Conservation (phyloP, 2,888 invertebrate species). For the Copidosoma aretas region DNA sequence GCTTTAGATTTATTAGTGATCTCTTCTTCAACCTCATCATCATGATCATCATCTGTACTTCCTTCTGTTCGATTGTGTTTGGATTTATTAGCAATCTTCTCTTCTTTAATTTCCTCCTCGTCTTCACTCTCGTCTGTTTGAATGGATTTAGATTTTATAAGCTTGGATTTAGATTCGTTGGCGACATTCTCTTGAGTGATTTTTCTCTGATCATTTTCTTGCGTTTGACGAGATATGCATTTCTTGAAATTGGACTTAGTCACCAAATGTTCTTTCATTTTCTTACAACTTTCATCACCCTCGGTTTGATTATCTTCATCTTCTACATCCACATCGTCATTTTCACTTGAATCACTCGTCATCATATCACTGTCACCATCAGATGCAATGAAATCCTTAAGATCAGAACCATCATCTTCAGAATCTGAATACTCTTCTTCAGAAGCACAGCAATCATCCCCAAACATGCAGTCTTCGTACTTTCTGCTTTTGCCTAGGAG, state of each 20-base stretch:
- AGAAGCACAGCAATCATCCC: conserved; percentile 54
- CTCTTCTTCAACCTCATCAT: conserved; percentile 14
- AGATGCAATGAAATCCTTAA: conserved; percentile 51
- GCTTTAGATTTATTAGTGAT: not conserved
- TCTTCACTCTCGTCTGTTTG: not conserved
- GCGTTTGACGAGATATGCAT: not conserved
- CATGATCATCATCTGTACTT: not conserved
- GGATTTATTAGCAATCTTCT: conserved; percentile 5
- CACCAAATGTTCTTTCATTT: too few species aligned
- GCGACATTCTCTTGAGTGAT: too few species aligned
- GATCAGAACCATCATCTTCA: conserved; percentile 52
- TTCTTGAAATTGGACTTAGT: too few species aligned
- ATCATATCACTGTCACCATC: conserved; percentile 42
- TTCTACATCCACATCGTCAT: conserved; percentile 25
- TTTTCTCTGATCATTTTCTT: conserved; percentile 13
- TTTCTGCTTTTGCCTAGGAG: conserved; percentile 45
- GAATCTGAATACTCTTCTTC: conserved; percentile 53
- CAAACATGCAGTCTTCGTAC: conserved; percentile 52
- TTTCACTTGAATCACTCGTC: conserved; percentile 37
- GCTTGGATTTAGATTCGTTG: not conserved
- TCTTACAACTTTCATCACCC: not conserved
- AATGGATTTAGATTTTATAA: too few species aligned
- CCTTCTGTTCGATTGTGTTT: not conserved
- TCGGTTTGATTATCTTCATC: conserved; percentile 20
- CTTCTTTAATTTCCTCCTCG: conserved; percentile 10